Conservation (phyloP, 2,797 vertebrate species). For the Hirundo rustica region DNA sequence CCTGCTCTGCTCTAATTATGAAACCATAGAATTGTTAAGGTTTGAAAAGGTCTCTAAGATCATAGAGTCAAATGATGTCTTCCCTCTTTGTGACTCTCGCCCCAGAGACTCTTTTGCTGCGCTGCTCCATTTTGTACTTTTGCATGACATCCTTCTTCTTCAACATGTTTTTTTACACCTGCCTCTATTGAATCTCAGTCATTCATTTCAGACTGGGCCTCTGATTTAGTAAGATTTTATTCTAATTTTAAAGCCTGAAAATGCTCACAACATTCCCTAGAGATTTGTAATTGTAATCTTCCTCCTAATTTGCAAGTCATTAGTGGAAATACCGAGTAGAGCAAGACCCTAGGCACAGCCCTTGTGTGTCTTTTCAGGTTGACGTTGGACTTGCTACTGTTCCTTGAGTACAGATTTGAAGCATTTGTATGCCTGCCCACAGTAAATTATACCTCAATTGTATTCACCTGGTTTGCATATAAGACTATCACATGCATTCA, state of each 20-base stretch:
- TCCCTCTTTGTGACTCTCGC: not conserved
- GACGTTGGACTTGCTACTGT: not conserved
- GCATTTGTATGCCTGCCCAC: slow-evolving; percentile 13
- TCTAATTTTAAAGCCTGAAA: slow-evolving; percentile 39
- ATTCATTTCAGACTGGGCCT: not conserved
- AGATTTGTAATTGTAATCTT: slow-evolving; percentile 60
- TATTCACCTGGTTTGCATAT: slow-evolving; percentile 36
- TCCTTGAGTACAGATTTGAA: not conserved
- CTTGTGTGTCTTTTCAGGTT: slow-evolving; percentile 1
- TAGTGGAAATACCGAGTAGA: not conserved
- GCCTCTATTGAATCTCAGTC: not conserved
- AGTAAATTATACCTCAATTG: not conserved
- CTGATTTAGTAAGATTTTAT: slow-evolving; percentile 54
- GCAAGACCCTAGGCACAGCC: slow-evolving; percentile 19
- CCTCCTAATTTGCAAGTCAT: slow-evolving; percentile 44
- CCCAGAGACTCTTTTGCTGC: not conserved
- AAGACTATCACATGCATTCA: not conserved
- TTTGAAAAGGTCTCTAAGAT: not conserved
- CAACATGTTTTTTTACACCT: not conserved
- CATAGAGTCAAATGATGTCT: not conserved
- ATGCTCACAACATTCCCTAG: not conserved
- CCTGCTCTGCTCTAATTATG: not conserved
- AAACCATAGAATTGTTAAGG: not conserved
- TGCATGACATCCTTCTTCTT: not conserved
- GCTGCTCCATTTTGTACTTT: not conserved